Base-by-base conservation (phyloP, 2,797 vertebrate species). In the Muraenolepis orangiensis region DNA sequence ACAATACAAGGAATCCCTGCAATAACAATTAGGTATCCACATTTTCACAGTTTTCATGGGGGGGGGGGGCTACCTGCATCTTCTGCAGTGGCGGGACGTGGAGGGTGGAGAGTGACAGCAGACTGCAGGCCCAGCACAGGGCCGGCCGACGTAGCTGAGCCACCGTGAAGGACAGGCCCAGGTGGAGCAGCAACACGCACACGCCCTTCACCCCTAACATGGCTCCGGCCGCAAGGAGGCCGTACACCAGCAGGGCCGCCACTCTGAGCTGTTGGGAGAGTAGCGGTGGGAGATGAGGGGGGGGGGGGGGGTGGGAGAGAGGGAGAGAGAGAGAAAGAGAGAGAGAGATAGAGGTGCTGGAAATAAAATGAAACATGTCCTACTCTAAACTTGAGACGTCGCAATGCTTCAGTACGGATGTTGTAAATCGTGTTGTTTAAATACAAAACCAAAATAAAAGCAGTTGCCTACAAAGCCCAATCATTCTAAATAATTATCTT, bases 41-140 rank as follows among this genome's bases (percentile, higher is more conserved):
- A 34, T 4, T 34, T 4, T 34, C n/a, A n/a, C n/a, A n/a, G n/a
- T n/a, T n/a, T n/a, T n/a, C n/a, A n/a, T n/a, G n/a, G n/a, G n/a
- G n/a, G n/a, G n/a, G n/a, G n/a, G n/a, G n/a, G n/a, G n/a, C 71
- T 86, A 98, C 98, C 96, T 97, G 95, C 12, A 95, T 77, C 72
- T 97, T 94, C 87, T 96, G 95, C 76, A 97, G 81, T 0, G 87
- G 84, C 16, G 93, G 91, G 72, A 96, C 82, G 77, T 94, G 93
- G 71, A 98, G 90, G 0, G 95, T 95, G 68, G 91, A 93, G 1
- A 99, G 94, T 76, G 99, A 91, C 69, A 96, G 69, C 73, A 98
- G 90, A 66, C 94, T 94, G 74, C 94, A 95, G 71, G 93, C 64
- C 98, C 98, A 99, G 0, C 93, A 95, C 70, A 98, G 80, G 46